Base-by-base conservation (phyloP, 2,797 vertebrate genomes). In the Lophotriccus pileatus region DNA sequence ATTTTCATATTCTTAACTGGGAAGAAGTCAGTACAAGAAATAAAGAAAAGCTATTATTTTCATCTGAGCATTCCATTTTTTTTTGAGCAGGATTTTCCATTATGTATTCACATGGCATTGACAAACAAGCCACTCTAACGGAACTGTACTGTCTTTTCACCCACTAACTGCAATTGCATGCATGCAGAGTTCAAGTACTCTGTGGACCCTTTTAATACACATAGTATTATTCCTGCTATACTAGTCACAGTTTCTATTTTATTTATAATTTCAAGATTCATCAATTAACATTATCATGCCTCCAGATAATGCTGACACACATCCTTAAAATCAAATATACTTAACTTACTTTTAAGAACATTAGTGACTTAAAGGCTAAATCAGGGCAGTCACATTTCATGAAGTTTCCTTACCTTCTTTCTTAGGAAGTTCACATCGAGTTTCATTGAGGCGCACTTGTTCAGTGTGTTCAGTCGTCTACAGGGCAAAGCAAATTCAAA, bases 401-500 rank as follows among this genome's bases (percentile, higher is more conserved):
- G 50, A 94, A 25, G 46, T 79, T 79, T 70, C 96, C 98, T 98
- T 98, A 99, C 99, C 98, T 99, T 99, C 98, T 99, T 99, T 96
- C 98, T 99, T 95, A 99, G 99, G 97, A 99, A 98, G 98, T 98
- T 99, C 95, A 99, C 98, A 90, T 99, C 99, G 95, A 99, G 99
- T 99, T 99, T 99, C 99, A 99, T 99, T 97, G 99, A 99, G 97
- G 99, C 99, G 96, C 99, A 99, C 98, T 99, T 99, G 98, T 99
- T 99, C 97, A 99, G 97, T 27, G 99, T 99, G 98, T 99, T 99
- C 94, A 99, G 98, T 95, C 99, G 98, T 98, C 99, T 99, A 97
- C 92, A 98, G 98, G 84, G 89, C 82, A 97, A 98, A 98, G 91
- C 76, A 96, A 97, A 97, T 96, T 34, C 75, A 59, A 41, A 88